Conservation (phyloP, 2,888 invertebrate species). For the Apamea epomidion region DNA sequence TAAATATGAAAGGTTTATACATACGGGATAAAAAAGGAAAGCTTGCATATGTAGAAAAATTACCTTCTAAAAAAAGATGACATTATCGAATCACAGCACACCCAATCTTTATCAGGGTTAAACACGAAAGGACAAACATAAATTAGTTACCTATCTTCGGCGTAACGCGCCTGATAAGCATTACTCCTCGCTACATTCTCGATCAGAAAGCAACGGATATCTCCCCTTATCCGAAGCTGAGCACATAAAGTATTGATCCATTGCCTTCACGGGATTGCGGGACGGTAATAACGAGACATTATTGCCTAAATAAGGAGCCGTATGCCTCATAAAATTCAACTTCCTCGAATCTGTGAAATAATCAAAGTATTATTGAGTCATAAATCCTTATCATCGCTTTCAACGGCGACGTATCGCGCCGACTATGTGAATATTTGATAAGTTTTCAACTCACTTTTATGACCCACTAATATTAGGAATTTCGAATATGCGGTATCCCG, state of each 20-base stretch:
- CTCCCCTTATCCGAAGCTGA: slow-evolving; percentile 61
- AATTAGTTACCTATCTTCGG: slow-evolving; percentile 42
- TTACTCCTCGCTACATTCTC: slow-evolving; percentile 39
- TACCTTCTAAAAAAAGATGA: not conserved
- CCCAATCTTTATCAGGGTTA: slow-evolving; percentile 1
- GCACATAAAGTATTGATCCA: slow-evolving; percentile 75
- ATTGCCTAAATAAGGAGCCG: slow-evolving; percentile 85
- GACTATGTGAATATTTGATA: slow-evolving; percentile 85
- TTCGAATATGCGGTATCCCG: slow-evolving; percentile 41
- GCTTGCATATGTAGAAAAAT: not conserved
- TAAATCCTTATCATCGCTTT: slow-evolving; percentile 87
- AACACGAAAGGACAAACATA: slow-evolving; percentile 40
- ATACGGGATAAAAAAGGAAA: not conserved
- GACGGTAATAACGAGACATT: slow-evolving; percentile 81
- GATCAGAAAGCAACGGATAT: slow-evolving; percentile 60
- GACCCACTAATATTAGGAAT: slow-evolving; percentile 61
- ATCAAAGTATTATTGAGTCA: slow-evolving; percentile 88
- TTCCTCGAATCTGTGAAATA: slow-evolving; percentile 87
- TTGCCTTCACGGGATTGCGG: slow-evolving; percentile 72
- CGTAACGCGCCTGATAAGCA: slow-evolving; percentile 57
- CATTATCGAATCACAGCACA: not conserved
- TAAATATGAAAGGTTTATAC: not conserved
- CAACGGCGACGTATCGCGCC: slow-evolving; percentile 73
- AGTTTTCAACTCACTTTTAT: slow-evolving; percentile 78
- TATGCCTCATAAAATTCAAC: slow-evolving; percentile 85